Percentiles rank a stretch among this genome's conserved stretches.
Conservation (phyloP, 1,140 invertebrate genomes). For the Drosophila malerkotliana region DNA sequence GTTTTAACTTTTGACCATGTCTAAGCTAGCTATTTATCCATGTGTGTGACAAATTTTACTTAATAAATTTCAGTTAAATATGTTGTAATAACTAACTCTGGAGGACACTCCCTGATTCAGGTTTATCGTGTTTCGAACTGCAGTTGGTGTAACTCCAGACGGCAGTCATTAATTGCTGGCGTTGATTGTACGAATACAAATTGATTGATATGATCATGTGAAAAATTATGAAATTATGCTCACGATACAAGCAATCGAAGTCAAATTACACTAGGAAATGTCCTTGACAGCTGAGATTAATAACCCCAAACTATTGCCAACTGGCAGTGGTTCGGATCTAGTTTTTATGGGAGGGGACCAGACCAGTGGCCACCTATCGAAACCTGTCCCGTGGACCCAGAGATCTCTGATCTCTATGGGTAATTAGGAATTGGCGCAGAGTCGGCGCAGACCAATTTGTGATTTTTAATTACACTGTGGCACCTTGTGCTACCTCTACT, state of each 20-base stretch:
- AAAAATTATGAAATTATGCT: constrained; percentile 40
- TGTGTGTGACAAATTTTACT: constrained; percentile 45
- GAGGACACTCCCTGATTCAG: constrained; percentile 30
- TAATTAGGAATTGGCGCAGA: constrained; percentile 48
- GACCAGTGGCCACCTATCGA: constrained; percentile 9
- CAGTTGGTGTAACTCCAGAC: neutral
- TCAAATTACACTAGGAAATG: constrained; percentile 53
- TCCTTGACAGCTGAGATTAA: constrained; percentile 50
- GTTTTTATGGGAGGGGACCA: neutral
- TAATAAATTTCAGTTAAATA: constrained; percentile 47
- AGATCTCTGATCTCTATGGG: constrained; percentile 36
- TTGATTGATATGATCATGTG: constrained; percentile 22
- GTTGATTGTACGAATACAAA: constrained; percentile 17
- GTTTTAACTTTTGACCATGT: constrained; percentile 34
- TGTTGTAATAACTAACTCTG: constrained; percentile 12
- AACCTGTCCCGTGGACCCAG: constrained; percentile 24
- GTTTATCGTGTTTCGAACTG: constrained; percentile 25
- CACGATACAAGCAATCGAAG: constrained; percentile 37
- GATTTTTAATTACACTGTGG: constrained; percentile 57
- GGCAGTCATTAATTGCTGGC: constrained; percentile 15
- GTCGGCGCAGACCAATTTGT: constrained; percentile 39
- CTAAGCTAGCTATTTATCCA: constrained; percentile 37
- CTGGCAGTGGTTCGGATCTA: constrained; percentile 9
- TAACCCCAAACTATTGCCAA: constrained; percentile 33
- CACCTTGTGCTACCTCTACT: neutral